Evolutionary conservation across 2,888 invertebrate genomes (phyloP), one percentile per base, ranked within the genome.

Genomic region (Lasioglossum villosulum): DNA sequence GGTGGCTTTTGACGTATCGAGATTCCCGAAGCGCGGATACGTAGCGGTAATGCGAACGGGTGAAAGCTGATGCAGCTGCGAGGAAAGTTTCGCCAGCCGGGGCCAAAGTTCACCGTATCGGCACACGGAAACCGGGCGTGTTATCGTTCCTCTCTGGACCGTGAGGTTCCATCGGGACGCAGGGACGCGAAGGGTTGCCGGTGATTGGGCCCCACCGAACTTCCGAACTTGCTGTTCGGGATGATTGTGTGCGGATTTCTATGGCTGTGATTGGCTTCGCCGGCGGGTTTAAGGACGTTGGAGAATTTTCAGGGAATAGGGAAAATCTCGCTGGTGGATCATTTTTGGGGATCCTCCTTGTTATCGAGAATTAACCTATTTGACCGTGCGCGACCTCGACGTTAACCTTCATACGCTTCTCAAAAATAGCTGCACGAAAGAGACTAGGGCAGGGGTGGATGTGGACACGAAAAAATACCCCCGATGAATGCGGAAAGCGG

Each of bases 1-100:
- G 77, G 86, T 83, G 82, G 90, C 90, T 90, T 42, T 90, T 90
- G 90, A 90, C 88, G 89, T 90, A 90, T 90, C 88, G 90, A 79
- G 84, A 88, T 84, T 85, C 89, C 85, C 87, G 82, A 78, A 83
- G 87, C 82, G 45, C 76, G 86, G 80, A 86, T 86, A 82, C 84
- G 56, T 59, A 66, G 79, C 66, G 75, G 75, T 78, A 68, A 75
- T 80, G 84, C 68, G 42, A 74, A 66, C 39, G 42, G 74, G 45
- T n/a, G 66, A 74, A 52, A 59, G 74, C 83, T 86, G 86, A 84
- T 89, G 86, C 88, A 89, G 84, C 89, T 88, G 83, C 80, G 73
- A 73, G 78, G 74, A 82, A 89, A 90, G 75, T 89, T 90, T 89
- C 83, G 73, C 79, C 56, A 80, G 75, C 80, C 77, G 79, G 79